Conservation (phyloP, 1,140 invertebrate species). For the Palaemon carinicauda region DNA sequence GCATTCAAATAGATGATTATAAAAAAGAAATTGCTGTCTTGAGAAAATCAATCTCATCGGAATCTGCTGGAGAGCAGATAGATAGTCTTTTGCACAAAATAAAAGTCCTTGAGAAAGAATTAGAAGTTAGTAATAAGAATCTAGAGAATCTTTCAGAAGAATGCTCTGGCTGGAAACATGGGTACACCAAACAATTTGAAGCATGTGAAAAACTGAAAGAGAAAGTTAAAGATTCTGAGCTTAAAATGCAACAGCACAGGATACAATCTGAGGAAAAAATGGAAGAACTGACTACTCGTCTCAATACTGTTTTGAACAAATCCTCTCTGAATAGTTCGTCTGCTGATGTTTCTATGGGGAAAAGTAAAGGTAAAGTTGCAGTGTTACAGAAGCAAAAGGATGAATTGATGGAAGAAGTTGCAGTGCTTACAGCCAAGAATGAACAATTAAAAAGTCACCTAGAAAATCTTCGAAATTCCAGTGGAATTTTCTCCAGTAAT, state of each 20-base stretch:
- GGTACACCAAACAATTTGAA: background rate
- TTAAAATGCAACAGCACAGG: background rate
- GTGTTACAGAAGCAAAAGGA: background rate
- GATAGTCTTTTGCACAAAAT: slow-evolving; percentile 1
- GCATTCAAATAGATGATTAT: background rate
- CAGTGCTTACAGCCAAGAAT: background rate
- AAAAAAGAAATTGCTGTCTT: background rate
- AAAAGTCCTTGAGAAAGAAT: background rate
- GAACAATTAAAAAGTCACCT: background rate
- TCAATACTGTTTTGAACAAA: background rate
- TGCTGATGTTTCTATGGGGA: background rate
- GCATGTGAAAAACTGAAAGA: slow-evolving; percentile 14
- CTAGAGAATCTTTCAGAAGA: slow-evolving; percentile 5
- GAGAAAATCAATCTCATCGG: background rate
- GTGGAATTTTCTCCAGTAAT: background rate
- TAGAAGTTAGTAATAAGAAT: background rate
- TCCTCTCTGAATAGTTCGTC: no score
- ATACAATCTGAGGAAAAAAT: slow-evolving; percentile 1
- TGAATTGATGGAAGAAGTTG: background rate
- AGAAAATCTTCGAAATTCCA: background rate
- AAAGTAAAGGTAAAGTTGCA: background rate
- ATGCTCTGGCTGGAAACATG: background rate
- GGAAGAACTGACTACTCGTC: background rate
- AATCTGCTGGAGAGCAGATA: background rate
- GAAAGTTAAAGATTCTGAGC: background rate